These are phyloP conservation scores for Lasioglossum malachurum DNA, from an alignment of 2,888 invertebrate species.

Conservation along the genomic window DNA sequence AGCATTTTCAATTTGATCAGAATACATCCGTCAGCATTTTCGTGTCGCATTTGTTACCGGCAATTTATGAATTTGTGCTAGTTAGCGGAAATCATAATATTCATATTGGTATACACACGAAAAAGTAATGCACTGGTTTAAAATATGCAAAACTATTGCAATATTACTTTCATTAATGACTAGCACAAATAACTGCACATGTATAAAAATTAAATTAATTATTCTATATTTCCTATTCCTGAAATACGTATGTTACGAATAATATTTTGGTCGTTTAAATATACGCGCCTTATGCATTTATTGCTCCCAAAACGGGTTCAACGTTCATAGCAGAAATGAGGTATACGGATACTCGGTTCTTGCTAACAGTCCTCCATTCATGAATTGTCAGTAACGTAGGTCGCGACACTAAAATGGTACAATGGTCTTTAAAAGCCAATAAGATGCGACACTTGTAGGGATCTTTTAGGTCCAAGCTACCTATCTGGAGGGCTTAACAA, in stretches of 20 bases:
- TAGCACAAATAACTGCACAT: not conserved
- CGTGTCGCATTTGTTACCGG: not conserved
- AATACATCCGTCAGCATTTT: not conserved
- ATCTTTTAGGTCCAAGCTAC: not conserved
- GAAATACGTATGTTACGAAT: no score
- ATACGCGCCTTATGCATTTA: no score
- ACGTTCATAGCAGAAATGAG: not conserved
- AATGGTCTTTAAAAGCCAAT: not conserved
- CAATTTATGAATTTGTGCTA: not conserved
- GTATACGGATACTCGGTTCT: not conserved
- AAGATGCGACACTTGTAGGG: not conserved
- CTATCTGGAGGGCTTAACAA: not conserved
- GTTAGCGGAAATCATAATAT: not conserved
- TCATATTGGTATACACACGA: not conserved
- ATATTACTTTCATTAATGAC: no score
- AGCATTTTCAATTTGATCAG: not conserved
- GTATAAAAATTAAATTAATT: not conserved
- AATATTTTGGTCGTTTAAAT: no score
- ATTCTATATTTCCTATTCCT: no score
- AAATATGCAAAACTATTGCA: no score
- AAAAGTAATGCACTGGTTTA: not conserved
- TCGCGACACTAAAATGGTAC: not conserved
- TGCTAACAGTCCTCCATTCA: not conserved
- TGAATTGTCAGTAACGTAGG: not conserved
- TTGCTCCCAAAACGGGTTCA: no score